Conservation (phyloP, 2,888 invertebrate genomes). For the Drosophila nigricruria region DNA sequence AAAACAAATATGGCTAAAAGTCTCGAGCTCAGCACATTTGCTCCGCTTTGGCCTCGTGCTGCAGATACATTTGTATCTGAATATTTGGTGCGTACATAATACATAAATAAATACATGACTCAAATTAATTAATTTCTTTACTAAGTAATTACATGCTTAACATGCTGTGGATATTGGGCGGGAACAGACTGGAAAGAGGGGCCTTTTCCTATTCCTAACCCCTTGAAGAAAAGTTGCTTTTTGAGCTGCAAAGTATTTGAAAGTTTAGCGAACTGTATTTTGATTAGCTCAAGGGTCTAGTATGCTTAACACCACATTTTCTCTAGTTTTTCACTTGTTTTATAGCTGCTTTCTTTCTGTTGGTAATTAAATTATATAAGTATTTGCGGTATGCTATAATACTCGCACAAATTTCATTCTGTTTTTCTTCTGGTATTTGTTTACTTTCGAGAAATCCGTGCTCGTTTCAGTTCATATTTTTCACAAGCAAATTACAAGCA, state of each 20-base stretch:
- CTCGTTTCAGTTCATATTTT: slow-evolving; percentile 69
- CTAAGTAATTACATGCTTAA: slow-evolving; percentile 74
- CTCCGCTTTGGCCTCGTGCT: slow-evolving; percentile 29
- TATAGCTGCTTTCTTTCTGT: not conserved
- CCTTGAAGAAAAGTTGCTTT: slow-evolving; percentile 61
- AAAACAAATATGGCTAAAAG: slow-evolving; percentile 75
- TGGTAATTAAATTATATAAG: slow-evolving; percentile 37
- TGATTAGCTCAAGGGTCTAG: slow-evolving; percentile 2
- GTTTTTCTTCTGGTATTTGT: slow-evolving; percentile 50
- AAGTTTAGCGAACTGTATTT: slow-evolving; percentile 65
- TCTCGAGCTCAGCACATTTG: slow-evolving; percentile 71
- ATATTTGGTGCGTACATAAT: slow-evolving; percentile 43
- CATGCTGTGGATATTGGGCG: slow-evolving; percentile 31
- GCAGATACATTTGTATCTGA: slow-evolving; percentile 62
- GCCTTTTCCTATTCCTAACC: slow-evolving; percentile 60
- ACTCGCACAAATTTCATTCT: slow-evolving; percentile 14
- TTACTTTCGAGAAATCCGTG: slow-evolving; percentile 67
- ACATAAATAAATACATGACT: slow-evolving; percentile 64
- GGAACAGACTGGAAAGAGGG: too few relatives aligned
- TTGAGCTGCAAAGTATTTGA: slow-evolving; percentile 56
- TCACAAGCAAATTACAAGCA: slow-evolving; percentile 71
- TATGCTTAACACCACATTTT: slow-evolving; percentile 2
- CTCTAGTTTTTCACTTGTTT: slow-evolving; percentile 6
- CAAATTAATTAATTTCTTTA: slow-evolving; percentile 77
- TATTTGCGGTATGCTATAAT: slow-evolving; percentile 11